These are phyloP conservation scores for Mylabris phalerata DNA, from an alignment of 1,140 invertebrate genomes.

Conservation along the genomic window DNA sequence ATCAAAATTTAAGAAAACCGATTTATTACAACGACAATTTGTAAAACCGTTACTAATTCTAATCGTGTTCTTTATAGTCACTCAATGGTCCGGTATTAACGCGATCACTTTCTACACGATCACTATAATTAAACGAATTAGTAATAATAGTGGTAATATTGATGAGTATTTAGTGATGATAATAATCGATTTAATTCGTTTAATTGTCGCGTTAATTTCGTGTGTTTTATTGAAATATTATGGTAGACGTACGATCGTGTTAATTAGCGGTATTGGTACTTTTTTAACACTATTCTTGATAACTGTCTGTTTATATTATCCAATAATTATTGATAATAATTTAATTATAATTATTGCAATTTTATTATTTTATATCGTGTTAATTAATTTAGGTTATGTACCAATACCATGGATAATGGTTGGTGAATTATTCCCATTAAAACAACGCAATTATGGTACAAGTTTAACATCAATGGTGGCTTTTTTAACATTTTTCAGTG, in stretches of 20 bases:
- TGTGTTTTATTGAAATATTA: slow-evolving; percentile 53
- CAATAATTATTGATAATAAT: slow-evolving; percentile 49
- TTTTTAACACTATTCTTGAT: slow-evolving; percentile 35
- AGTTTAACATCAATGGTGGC: slow-evolving; percentile 56
- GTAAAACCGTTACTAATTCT: slow-evolving; percentile 55
- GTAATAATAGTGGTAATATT: slow-evolving; percentile 32
- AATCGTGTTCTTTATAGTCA: slow-evolving; percentile 52
- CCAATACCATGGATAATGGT: slow-evolving; percentile 65
- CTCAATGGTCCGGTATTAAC: slow-evolving; percentile 59
- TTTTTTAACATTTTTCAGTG: slow-evolving; percentile 60
- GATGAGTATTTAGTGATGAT: slow-evolving; percentile 56
- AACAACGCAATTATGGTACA: slow-evolving; percentile 51
- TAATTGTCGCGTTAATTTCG: slow-evolving; percentile 52
- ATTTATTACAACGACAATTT: slow-evolving; percentile 36
- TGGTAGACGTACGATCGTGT: slow-evolving; percentile 49
- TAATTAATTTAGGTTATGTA: slow-evolving; percentile 52
- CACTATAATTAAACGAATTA: slow-evolving; percentile 50
- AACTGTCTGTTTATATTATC: background rate
- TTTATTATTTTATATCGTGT: slow-evolving; percentile 45
- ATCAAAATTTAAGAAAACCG: too few species aligned
- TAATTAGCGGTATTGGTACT: slow-evolving; percentile 53
- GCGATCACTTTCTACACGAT: slow-evolving; percentile 69
- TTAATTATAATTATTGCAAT: too few species aligned
- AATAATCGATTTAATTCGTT: slow-evolving; percentile 59
- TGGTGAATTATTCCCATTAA: slow-evolving; percentile 56